Evolutionary conservation across 2,888 invertebrate genomes (phyloP).

Genomic region (Cataglyphis livida): DNA sequence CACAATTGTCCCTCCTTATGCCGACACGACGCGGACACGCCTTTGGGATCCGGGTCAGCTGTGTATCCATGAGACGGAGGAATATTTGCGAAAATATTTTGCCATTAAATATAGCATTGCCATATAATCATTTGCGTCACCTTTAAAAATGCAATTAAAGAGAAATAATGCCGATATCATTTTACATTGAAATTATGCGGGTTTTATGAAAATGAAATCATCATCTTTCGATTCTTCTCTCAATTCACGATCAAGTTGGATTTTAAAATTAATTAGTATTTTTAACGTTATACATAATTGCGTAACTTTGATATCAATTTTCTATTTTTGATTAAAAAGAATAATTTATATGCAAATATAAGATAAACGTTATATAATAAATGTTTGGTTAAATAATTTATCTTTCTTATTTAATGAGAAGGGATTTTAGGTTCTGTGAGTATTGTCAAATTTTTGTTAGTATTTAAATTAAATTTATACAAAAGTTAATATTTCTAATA

Average conservation of each 20-base stretch:
- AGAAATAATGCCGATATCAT: conserved; percentile 64
- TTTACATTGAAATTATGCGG: conserved; percentile 6
- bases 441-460: background rate
- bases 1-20: conserved; percentile 38
- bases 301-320: background rate
- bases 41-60: conserved; percentile 53
- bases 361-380: background rate
- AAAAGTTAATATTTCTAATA: conserved; percentile 11
- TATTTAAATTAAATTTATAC: background rate
- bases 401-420: background rate
- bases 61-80: background rate
- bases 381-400: background rate
- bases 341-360: background rate
- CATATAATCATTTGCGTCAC: background rate
- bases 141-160: conserved; percentile 74
- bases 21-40: conserved; percentile 23
- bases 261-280: conserved; percentile 6
- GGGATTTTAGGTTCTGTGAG: background rate
- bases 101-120: conserved; percentile 46
- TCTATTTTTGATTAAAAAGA: background rate
- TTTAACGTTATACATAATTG: too few relatives aligned
- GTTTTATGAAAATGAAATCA: conserved; percentile 23
- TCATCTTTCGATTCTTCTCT: background rate
- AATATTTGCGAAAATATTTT: conserved; percentile 20
- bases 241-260: conserved; percentile 53